phyloP scores from a whole-genome alignment of 2,888 invertebrate genomes.

The Cephus nigrinus region DNA sequence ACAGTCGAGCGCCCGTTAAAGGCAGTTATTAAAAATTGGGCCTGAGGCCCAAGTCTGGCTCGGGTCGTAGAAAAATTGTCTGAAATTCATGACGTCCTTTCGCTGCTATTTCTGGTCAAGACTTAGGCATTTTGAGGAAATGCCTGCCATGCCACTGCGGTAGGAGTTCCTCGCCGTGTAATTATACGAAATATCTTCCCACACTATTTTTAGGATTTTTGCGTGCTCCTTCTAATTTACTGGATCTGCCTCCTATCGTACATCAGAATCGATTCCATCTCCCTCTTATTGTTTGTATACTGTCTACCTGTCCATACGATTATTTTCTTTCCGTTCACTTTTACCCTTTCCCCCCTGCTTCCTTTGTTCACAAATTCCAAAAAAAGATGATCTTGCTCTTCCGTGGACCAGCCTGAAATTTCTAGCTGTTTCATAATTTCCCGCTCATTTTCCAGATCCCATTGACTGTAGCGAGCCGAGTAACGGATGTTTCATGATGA shows the following conservation, averaged over 20 bases:
- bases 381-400: neutral
- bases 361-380: neutral
- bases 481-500: neutral
- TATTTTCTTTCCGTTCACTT: constrained; percentile 14
- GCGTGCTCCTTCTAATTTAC: constrained; percentile 46
- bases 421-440: neutral
- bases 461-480: neutral
- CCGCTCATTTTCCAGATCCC: neutral
- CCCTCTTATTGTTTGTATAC: neutral
- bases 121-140: constrained; percentile 39
- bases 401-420: neutral
- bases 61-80: constrained; percentile 28
- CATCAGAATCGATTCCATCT: neutral
- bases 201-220: constrained; percentile 51
- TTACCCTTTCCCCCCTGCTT: neutral
- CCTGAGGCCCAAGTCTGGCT: constrained; percentile 30
- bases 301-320: constrained; percentile 13
- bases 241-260: constrained; percentile 27
- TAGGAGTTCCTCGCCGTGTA: constrained; percentile 36
- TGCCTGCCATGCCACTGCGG: constrained; percentile 41
- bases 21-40: constrained; percentile 49
- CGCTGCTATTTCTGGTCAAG: constrained; percentile 32
- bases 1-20: constrained; percentile 34
- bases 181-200: constrained; percentile 52
- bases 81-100: constrained; percentile 22